Conservation (phyloP, 2,888 invertebrate species). For the Eilema depressum region DNA sequence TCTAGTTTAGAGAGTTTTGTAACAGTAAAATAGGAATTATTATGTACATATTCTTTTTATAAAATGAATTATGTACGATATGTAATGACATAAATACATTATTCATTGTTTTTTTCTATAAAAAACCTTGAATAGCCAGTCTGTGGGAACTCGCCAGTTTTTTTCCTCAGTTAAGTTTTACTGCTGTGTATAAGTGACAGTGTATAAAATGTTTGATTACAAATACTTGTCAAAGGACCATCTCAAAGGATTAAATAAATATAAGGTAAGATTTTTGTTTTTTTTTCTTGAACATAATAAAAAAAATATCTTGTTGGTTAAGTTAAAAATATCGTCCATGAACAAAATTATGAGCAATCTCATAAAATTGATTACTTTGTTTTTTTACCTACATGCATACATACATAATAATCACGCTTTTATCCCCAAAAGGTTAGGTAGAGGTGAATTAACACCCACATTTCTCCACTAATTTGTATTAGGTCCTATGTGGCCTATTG, state of each 20-base stretch:
- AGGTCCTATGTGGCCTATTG: too few species aligned
- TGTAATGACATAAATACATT: neutral
- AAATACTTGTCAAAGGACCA: constrained; percentile 94
- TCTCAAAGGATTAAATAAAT: constrained; percentile 96
- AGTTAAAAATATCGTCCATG: too few species aligned
- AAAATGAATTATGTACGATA: neutral
- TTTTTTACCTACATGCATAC: too few species aligned
- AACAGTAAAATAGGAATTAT: neutral
- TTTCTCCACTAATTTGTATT: too few species aligned
- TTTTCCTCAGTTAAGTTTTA: neutral
- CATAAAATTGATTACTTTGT: too few species aligned
- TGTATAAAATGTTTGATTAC: constrained; percentile 81
- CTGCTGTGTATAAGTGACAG: constrained; percentile 5
- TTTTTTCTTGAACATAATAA: neutral
- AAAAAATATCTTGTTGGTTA: too few species aligned
- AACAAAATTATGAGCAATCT: too few species aligned
- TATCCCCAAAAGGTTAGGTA: too few species aligned
- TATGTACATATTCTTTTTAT: neutral
- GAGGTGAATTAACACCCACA: too few species aligned
- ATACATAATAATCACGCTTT: too few species aligned
- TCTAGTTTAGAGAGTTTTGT: neutral
- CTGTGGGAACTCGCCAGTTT: neutral
- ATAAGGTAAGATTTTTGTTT: constrained; percentile 90
- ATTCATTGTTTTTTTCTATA: neutral
- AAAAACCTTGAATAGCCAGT: neutral